Base-by-base conservation (phyloP, 2,888 invertebrate species). In the Pseudanteris insignis region DNA sequence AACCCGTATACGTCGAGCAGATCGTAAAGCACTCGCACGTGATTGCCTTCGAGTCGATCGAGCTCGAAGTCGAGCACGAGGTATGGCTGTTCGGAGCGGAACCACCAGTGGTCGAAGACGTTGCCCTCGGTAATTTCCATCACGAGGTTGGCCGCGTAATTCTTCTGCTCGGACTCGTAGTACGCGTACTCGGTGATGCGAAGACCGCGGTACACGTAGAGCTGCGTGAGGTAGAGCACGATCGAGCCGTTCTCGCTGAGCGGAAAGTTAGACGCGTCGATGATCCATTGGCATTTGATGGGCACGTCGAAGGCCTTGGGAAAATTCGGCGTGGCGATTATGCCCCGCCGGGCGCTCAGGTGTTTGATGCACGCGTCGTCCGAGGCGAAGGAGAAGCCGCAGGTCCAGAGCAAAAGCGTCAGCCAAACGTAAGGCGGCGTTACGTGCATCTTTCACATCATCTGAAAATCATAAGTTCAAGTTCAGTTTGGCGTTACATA, bases 1-100 rank as follows among this genome's bases (percentile, higher is more conserved):
- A 96, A 94, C 8, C 95, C 95, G 75, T 90, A 94, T 28, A 94
- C 92, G 62, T 93, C 89, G 59, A 94, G 83, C 18, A 94, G 84
- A 47, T 89, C 87, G 73, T 90, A 87, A 63, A 92, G 82, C 0
- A 92, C 93, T 2, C 95, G 83, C 50, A 94, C 83, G 81, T 95
- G 93, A 18, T 91, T 89, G 5, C 91, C 91, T 75, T 92, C 91
- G 57, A 89, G 81, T 13, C 87, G 83, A 67, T 87, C 84, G 70
- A 94, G 84, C 30, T 84, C 82, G 70, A 95, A 86, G 65, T 90
- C 89, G 62, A 95, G 86, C 51, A 92, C 91, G 63, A 94, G 82
- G 67, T 88, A 92, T 43, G 89, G 89, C 69, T 89, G 85, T 62
- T 84, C 83, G 12, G 86, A 85, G 80, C 84, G 85, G 77, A 81